Evolutionary conservation across 2,888 invertebrate species (phyloP).

Genomic region (Drosophila hamatofila): DNA sequence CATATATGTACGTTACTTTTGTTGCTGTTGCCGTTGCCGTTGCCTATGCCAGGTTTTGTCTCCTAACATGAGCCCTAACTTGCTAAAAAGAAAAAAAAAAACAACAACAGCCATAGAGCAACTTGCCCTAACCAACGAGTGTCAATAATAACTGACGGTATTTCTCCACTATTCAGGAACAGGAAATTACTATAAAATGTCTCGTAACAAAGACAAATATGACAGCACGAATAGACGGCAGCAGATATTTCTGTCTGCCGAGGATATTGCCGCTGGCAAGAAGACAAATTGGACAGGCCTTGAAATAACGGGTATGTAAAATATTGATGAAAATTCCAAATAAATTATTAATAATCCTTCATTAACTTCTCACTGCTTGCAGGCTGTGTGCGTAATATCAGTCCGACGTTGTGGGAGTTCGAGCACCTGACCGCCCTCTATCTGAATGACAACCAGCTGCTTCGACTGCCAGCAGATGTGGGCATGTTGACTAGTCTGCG

Average conservation of each 20-base stretch:
- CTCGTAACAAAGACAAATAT: constrained; percentile 95
- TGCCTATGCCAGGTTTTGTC: constrained; percentile 71
- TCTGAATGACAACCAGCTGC: constrained; percentile 97
- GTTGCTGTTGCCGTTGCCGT: constrained; percentile 55
- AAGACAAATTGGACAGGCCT: constrained; percentile 96
- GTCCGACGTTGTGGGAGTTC: constrained; percentile 95
- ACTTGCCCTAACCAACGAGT: constrained; percentile 4
- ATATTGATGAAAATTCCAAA: neutral
- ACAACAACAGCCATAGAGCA: constrained; percentile 32
- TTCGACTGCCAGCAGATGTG: constrained; percentile 96
- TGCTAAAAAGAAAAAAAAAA: constrained; percentile 55
- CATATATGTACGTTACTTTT: constrained; percentile 46
- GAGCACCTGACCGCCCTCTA: constrained; percentile 97
- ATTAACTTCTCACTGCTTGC: constrained; percentile 58
- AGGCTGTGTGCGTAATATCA: constrained; percentile 98
- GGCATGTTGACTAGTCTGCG: constrained; percentile 93
- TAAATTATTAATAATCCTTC: neutral
- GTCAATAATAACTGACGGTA: constrained; percentile 18
- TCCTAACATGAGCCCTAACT: constrained; percentile 81
- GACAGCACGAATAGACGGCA: constrained; percentile 92
- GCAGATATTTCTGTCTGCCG: constrained; percentile 96
- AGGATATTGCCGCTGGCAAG: constrained; percentile 96
- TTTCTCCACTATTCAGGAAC: constrained; percentile 23
- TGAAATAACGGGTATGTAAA: constrained; percentile 90
- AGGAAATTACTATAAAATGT: constrained; percentile 87